Percentiles rank a stretch among this genome's conserved stretches.
Evolutionary conservation across 2,113 vertebrate species (phyloP).

Genomic region (Syrmaticus mikado): DNA sequence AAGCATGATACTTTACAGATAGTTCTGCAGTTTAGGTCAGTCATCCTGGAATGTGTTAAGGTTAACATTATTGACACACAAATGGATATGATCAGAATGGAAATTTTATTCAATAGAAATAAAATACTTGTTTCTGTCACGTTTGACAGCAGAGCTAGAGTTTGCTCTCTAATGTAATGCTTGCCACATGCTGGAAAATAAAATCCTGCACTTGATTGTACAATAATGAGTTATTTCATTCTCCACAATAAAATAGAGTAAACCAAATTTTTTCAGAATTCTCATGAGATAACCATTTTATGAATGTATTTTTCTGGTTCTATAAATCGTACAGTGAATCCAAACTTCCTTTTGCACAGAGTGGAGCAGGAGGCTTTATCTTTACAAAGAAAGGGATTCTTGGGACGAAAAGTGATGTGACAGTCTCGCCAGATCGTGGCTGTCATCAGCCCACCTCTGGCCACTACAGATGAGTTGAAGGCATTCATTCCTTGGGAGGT

Average conservation of each 20-base stretch:
- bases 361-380: not conserved
- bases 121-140: slow-evolving; percentile 75
- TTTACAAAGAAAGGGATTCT: not conserved
- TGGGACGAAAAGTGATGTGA: not conserved
- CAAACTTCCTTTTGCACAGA: not conserved
- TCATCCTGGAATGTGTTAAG: slow-evolving; percentile 36
- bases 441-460: not conserved
- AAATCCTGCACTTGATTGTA: slow-evolving; percentile 32
- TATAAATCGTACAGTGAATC: slow-evolving; percentile 25
- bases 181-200: slow-evolving; percentile 51
- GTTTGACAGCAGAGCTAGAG: slow-evolving; percentile 58
- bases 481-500: not conserved
- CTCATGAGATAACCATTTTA: not conserved
- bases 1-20: not conserved
- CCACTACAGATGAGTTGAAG: not conserved
- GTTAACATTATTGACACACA: slow-evolving; percentile 32
- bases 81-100: slow-evolving; percentile 49
- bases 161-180: slow-evolving; percentile 44
- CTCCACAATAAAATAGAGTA: slow-evolving; percentile 41
- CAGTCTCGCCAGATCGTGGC: not conserved
- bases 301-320: slow-evolving; percentile 44
- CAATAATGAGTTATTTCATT: slow-evolving; percentile 53
- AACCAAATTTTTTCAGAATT: not conserved
- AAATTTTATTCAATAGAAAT: slow-evolving; percentile 40
- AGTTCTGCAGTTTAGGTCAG: slow-evolving; percentile 12